Percentiles rank a stretch among this genome's conserved stretches.
These are phyloP conservation scores for Kryphioiulus occultus DNA, from an alignment of 2,888 invertebrate genomes.

Conservation along the genomic window DNA sequence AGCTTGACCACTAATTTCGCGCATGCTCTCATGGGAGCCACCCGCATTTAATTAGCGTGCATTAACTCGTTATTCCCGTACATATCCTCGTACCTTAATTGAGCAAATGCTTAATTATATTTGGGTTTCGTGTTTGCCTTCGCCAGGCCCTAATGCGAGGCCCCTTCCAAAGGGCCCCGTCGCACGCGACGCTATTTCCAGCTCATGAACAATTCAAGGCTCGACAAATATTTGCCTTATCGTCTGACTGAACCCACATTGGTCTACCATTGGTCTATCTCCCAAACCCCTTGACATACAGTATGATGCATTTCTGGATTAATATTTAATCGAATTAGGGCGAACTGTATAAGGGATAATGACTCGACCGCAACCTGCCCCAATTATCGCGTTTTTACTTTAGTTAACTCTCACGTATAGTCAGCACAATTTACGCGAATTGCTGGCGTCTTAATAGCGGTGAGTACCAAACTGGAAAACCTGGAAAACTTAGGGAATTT, in stretches of 20 bases:
- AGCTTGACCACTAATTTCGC: too few species aligned
- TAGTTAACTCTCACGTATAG: background rate
- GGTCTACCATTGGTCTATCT: background rate
- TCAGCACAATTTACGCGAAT: too few species aligned
- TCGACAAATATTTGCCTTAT: background rate
- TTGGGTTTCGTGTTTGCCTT: background rate
- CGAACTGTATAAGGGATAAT: background rate
- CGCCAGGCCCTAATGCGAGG: background rate
- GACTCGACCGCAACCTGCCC: background rate
- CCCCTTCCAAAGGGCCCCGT: background rate
- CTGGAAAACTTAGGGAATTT: too few species aligned
- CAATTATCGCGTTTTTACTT: background rate
- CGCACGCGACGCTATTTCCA: background rate
- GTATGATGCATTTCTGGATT: background rate
- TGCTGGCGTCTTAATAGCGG: too few species aligned
- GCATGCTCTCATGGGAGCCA: too few species aligned
- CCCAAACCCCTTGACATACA: background rate
- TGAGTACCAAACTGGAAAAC: too few species aligned
- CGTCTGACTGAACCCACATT: background rate
- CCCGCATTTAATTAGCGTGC: background rate
- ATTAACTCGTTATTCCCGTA: too few species aligned
- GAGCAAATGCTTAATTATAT: background rate
- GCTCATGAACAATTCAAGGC: background rate
- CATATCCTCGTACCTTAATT: background rate
- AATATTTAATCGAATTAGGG: conserved; percentile 19